Conservation (phyloP, 1,140 invertebrate genomes). For the Hycleus phaleratus region DNA sequence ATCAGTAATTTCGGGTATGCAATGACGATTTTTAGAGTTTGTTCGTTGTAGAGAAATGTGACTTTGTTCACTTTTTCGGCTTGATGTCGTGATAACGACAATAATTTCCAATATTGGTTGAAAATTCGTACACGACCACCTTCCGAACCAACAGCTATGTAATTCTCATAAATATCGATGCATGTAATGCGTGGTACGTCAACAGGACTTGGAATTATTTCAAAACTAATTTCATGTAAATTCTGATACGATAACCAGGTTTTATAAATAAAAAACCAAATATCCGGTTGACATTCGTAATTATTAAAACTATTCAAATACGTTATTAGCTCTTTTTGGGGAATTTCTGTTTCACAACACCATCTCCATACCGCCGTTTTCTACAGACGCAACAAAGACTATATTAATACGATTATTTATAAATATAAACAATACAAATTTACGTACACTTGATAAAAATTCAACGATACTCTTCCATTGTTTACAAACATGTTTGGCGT, state of each 20-base stretch:
- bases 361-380: constrained; percentile 33
- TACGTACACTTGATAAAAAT: constrained; percentile 30
- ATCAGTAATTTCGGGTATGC: constrained; percentile 12
- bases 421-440: neutral
- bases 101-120: constrained; percentile 27
- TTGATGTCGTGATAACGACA: constrained; percentile 26
- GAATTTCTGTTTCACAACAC: constrained; percentile 35
- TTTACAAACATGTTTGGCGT: constrained; percentile 23
- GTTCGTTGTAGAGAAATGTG: constrained; percentile 26
- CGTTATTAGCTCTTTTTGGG: constrained; percentile 28
- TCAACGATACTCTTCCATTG: constrained; percentile 27
- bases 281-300: constrained; percentile 13
- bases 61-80: constrained; percentile 31
- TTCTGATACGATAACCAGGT: constrained; percentile 34
- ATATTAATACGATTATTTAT: neutral
- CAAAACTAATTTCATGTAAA: constrained; percentile 21
- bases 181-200: constrained; percentile 31
- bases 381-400: constrained; percentile 21
- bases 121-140: constrained; percentile 33
- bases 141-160: constrained; percentile 33
- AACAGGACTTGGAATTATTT: constrained; percentile 24
- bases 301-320: constrained; percentile 29
- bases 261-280: constrained; percentile 31
- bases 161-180: constrained; percentile 26
- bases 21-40: constrained; percentile 9